A percentile compares a stretch with the other conserved stretches of the same genome.
Evolutionary conservation across 2,888 invertebrate genomes (phyloP).

Genomic region (Heteromurus nitidus): DNA sequence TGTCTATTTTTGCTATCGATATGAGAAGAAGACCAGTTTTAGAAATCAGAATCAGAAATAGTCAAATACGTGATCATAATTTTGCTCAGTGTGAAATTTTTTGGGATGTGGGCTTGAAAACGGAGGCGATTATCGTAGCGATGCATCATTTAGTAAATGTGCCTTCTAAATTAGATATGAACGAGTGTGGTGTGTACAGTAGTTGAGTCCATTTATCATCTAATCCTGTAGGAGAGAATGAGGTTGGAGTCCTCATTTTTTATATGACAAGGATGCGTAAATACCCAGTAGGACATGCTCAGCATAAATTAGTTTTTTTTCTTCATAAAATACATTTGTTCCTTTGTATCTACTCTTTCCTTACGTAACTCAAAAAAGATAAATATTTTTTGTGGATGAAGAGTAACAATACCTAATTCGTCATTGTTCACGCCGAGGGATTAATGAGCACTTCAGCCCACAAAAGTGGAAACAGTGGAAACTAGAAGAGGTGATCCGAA

Average conservation of each 20-base stretch:
- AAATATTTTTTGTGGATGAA: constrained; percentile 2
- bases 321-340: constrained; percentile 8
- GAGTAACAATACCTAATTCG: constrained; percentile 18
- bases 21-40: no score
- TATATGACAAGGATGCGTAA: constrained; percentile 40
- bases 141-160: constrained; percentile 35
- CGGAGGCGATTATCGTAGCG: constrained; percentile 29
- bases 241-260: constrained; percentile 20
- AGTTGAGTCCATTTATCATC: constrained; percentile 67
- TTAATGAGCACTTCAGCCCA: not conserved
- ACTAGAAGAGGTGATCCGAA: no score
- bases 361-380: not conserved
- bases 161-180: constrained; percentile 31
- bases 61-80: constrained; percentile 2
- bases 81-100: constrained; percentile 26
- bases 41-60: no score
- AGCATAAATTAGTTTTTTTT: constrained; percentile 67
- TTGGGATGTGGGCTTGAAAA: constrained; percentile 12
- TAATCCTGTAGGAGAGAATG: constrained; percentile 54
- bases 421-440: constrained; percentile 21
- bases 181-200: constrained; percentile 60
- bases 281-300: constrained; percentile 66
- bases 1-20: not conserved
- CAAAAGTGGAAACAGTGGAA: not conserved
- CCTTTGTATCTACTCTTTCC: constrained; percentile 9